A percentile compares a stretch with the other conserved stretches of the same genome.
These are phyloP conservation scores for Callyntrura guangdongensis DNA, from an alignment of 2,888 invertebrate species.

Conservation along the genomic window DNA sequence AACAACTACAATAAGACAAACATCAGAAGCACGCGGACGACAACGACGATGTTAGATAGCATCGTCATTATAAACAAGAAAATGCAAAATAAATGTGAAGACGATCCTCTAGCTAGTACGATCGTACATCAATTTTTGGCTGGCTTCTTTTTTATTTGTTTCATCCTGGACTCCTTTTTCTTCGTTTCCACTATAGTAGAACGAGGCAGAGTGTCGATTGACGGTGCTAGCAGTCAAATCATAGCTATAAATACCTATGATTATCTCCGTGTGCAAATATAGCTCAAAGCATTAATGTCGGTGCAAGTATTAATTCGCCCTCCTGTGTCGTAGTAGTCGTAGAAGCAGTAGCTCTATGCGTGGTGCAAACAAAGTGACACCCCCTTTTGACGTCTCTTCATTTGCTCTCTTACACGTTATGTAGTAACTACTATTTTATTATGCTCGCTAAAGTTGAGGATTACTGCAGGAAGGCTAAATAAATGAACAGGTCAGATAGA, in stretches of 20 bases:
- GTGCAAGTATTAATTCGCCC: neutral
- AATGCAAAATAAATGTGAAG: neutral
- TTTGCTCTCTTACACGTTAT: too few species aligned
- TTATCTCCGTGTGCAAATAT: constrained; percentile 61
- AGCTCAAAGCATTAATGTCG: constrained; percentile 60
- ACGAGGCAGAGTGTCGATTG: neutral
- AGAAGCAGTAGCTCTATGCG: neutral
- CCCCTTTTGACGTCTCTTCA: too few species aligned
- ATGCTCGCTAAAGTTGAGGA: too few species aligned
- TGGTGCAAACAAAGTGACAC: too few species aligned
- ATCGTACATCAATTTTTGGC: constrained; percentile 29
- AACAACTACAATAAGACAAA: neutral
- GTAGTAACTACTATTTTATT: too few species aligned
- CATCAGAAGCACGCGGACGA: neutral
- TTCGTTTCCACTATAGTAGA: constrained; percentile 16
- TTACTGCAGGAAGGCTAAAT: too few species aligned
- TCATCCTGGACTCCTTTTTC: constrained; percentile 16
- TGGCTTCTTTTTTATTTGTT: constrained; percentile 31
- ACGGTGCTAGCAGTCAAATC: constrained; percentile 52
- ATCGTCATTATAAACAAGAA: constrained; percentile 28
- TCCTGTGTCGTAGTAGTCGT: neutral
- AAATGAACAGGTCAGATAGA: neutral
- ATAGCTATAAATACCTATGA: constrained; percentile 73
- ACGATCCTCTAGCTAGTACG: neutral
- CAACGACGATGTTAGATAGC: constrained; percentile 9